Evolutionary conservation across 2,797 vertebrate genomes (phyloP).

Genomic region (Macropodus opercularis): DNA sequence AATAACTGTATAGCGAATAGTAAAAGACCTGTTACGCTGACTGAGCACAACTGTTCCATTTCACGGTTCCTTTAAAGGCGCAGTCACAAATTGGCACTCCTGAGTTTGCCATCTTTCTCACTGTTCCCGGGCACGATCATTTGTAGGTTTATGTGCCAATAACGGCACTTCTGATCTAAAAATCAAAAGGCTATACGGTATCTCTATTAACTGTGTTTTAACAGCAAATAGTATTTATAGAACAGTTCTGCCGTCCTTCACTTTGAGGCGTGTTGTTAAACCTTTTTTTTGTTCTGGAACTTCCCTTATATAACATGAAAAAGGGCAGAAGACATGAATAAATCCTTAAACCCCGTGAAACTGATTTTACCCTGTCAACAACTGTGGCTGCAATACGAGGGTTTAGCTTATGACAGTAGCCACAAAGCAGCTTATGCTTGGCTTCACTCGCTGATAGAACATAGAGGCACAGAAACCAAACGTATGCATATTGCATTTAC

Average conservation of each 20-base stretch:
- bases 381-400: slow-evolving; percentile 7
- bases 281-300: neutral
- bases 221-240: too few species aligned
- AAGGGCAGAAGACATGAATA: slow-evolving; percentile 1
- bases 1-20: neutral
- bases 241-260: neutral
- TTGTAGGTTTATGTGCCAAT: slow-evolving; percentile 27
- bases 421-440: too few species aligned
- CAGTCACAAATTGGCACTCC: neutral
- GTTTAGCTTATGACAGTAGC: slow-evolving; percentile 2
- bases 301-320: neutral
- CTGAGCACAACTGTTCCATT: neutral
- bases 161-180: too few species aligned
- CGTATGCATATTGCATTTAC: too few species aligned
- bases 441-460: neutral
- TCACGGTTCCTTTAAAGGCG: slow-evolving; percentile 17
- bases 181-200: too few species aligned
- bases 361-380: slow-evolving; percentile 2
- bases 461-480: too few species aligned
- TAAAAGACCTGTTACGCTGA: neutral
- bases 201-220: too few species aligned
- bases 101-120: slow-evolving; percentile 8
- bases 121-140: neutral
- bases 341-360: slow-evolving; percentile 27
- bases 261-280: neutral